Conservation (phyloP, 2,888 invertebrate genomes). For the Himalopsyche kuldschensis region DNA sequence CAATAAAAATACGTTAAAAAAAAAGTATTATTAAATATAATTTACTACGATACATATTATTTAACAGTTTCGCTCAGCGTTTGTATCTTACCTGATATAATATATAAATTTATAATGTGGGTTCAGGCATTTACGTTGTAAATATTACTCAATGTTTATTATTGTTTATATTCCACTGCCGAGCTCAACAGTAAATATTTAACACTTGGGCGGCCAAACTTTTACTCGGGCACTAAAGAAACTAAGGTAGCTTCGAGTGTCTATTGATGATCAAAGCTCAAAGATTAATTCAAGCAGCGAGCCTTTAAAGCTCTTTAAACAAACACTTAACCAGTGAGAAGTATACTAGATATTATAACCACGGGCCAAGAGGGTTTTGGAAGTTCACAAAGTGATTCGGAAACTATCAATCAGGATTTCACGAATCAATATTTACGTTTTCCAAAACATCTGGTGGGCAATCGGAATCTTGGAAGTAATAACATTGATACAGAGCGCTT, state of each 20-base stretch:
- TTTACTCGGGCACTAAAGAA: neutral
- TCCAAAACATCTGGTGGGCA: neutral
- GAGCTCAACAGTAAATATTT: too few species aligned
- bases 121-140: too few species aligned
- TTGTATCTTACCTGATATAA: too few species aligned
- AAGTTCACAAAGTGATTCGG: neutral
- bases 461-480: neutral
- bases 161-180: too few species aligned
- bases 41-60: too few species aligned
- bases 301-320: neutral
- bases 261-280: neutral
- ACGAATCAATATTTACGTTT: neutral
- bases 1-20: too few species aligned
- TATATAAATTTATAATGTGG: too few species aligned
- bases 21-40: too few species aligned
- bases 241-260: neutral
- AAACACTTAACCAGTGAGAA: neutral
- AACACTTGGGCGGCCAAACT: neutral
- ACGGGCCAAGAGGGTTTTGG: neutral
- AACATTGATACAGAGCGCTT: neutral
- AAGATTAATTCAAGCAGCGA: neutral
- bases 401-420: neutral
- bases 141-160: too few species aligned
- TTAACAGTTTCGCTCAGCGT: too few species aligned
- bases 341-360: neutral